Base-by-base conservation (phyloP, 2,797 vertebrate species). In the Synanceia verrucosa region DNA sequence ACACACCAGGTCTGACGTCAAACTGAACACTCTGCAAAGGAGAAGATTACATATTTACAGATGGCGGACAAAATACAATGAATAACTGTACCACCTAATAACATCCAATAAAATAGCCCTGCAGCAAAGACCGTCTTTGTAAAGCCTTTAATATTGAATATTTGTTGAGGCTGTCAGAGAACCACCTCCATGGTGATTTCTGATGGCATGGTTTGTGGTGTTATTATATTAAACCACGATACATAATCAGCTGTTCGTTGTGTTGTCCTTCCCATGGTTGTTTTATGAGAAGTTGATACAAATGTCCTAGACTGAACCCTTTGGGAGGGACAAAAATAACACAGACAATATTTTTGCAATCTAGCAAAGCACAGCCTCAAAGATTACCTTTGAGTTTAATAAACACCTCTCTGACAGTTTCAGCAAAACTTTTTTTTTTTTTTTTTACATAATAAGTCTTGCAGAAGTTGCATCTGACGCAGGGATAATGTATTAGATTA, bases 1-100 rank as follows among this genome's bases (percentile, higher is more conserved):
- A 98, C 43, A 99, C 85, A 0, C 97, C 95, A 0, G 93, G 94
- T 56, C 95, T 95, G 84, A 98, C 95, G 24, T 94, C 79, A 73
- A 99, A 99, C 67, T 95, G 93, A 76, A 97, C 92, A n/a, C 93
- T 92, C 70, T 89, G 66, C 92, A 94, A 60, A 78, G 71, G 51
- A 65, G 72, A 82, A 65, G 72, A 82, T 73, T 1, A 73, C 12
- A 81, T 43, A 79, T 84, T 78, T 73, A 86, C 65, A 75, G 53
- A 60, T 18, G 48, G 58, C 47, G 53, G 69, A 50, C 41, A 67
- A 70, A 66, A 76, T 21, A 64, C 52, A 77, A 66, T 44, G 34
- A 76, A 64, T 63, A 76, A 67, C 58, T 57, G 59, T 58, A 21
- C 24, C 44, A 59, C 67, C 67, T 63, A 80, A 90, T 85, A 76